Percentiles rank a stretch among this genome's conserved stretches.
These are phyloP conservation scores for Nymphalis c-album DNA, from an alignment of 2,888 invertebrate species.

Conservation along the genomic window DNA sequence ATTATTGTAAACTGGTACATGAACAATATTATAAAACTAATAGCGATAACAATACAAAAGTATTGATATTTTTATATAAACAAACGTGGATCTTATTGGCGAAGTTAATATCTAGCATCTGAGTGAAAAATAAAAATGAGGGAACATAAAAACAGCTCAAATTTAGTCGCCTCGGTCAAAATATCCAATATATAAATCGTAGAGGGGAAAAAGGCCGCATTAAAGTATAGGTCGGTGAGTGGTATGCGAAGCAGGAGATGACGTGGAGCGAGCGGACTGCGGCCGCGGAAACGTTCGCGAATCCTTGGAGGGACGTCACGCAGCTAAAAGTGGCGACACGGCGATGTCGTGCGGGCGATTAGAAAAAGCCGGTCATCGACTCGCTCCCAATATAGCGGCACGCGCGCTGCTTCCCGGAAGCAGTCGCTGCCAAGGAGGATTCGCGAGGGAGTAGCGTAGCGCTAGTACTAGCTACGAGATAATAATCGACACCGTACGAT, in stretches of 20 bases:
- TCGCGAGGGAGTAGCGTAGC: slow-evolving; percentile 15
- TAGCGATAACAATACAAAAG: not conserved
- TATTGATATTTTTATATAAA: not conserved
- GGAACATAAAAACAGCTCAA: slow-evolving; percentile 11
- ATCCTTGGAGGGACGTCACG: slow-evolving; percentile 33
- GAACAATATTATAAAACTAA: not conserved
- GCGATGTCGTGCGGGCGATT: slow-evolving; percentile 19
- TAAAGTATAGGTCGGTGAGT: slow-evolving; percentile 12
- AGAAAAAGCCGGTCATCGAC: slow-evolving; percentile 53
- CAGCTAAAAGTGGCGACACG: slow-evolving; percentile 31
- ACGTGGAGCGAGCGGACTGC: not conserved
- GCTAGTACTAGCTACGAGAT: not conserved
- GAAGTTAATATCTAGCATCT: not conserved
- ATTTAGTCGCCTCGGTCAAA: slow-evolving; percentile 14
- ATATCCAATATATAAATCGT: slow-evolving; percentile 23
- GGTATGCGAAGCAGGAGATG: slow-evolving; percentile 8
- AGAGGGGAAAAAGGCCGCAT: slow-evolving; percentile 14
- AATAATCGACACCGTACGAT: not conserved
- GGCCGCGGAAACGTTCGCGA: slow-evolving; percentile 19
- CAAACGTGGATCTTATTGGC: slow-evolving; percentile 3
- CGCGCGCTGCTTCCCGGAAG: slow-evolving; percentile 38
- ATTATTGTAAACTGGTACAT: no score
- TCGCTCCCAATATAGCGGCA: slow-evolving; percentile 38
- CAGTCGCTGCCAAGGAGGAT: slow-evolving; percentile 21
- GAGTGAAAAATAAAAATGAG: slow-evolving; percentile 5